Conservation (phyloP, 2,888 invertebrate species). For the Erannis defoliaria region DNA sequence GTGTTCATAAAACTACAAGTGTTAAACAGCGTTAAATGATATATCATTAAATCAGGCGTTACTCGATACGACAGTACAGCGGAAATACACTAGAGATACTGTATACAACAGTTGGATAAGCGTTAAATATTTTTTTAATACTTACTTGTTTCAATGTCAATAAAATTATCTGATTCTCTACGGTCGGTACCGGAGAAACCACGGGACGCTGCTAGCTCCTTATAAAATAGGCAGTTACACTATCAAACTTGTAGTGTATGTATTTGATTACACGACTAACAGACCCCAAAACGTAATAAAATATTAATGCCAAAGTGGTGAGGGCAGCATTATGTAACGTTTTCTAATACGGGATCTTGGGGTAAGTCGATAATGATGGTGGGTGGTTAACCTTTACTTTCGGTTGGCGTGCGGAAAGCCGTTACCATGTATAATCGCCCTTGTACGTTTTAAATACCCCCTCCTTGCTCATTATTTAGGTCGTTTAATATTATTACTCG, state of each 20-base stretch:
- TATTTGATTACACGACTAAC: slow-evolving; percentile 29
- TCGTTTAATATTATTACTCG: slow-evolving; percentile 57
- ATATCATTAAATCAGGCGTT: no score
- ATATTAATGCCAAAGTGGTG: slow-evolving; percentile 31
- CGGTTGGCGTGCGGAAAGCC: slow-evolving; percentile 60
- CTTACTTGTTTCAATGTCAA: no score
- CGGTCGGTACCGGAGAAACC: neutral
- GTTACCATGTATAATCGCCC: slow-evolving; percentile 70
- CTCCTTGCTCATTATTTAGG: slow-evolving; percentile 66
- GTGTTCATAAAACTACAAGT: no score
- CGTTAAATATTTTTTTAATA: no score
- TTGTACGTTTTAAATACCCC: slow-evolving; percentile 69
- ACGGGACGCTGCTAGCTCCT: slow-evolving; percentile 7
- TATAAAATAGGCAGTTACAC: slow-evolving; percentile 3
- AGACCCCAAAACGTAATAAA: slow-evolving; percentile 33
- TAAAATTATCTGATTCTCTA: no score
- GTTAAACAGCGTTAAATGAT: no score
- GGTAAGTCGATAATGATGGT: slow-evolving; percentile 45
- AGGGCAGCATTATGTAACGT: slow-evolving; percentile 42
- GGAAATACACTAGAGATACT: no score
- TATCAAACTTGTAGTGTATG: slow-evolving; percentile 22
- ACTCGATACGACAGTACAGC: no score
- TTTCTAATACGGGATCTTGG: slow-evolving; percentile 43
- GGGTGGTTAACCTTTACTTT: slow-evolving; percentile 52
- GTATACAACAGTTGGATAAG: no score